Evolutionary conservation across 2,797 vertebrate species (phyloP).

Genomic region (Sorex maritimensis): DNA sequence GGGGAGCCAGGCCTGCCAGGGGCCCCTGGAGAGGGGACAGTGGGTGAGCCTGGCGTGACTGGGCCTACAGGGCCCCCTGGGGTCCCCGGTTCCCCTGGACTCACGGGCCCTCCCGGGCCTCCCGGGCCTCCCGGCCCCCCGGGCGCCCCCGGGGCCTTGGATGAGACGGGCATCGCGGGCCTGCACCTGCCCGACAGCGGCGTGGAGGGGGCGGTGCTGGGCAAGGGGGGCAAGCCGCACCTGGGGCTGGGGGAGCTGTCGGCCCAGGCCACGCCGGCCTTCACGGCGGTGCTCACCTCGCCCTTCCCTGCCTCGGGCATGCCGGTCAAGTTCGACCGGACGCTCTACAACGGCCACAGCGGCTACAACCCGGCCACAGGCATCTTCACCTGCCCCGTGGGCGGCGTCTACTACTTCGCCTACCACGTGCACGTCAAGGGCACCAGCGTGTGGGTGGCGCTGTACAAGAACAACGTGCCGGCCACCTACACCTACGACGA

Average conservation of each 20-base stretch:
- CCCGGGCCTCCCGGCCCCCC: conserved; percentile 96
- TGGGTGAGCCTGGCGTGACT: conserved; percentile 93
- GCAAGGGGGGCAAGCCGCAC: conserved; percentile 93
- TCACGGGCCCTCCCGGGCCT: conserved; percentile 93
- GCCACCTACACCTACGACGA: conserved; percentile 99
- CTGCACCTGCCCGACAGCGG: conserved; percentile 92
- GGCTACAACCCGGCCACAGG: conserved; percentile 96
- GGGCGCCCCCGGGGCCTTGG: conserved; percentile 93
- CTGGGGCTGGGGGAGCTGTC: conserved; percentile 95
- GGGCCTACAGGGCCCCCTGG: conserved; percentile 97
- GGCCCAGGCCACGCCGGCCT: conserved; percentile 95
- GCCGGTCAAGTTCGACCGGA: conserved; percentile 99
- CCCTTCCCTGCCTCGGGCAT: conserved; percentile 98
- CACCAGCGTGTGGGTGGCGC: conserved; percentile 98
- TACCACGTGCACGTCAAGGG: conserved; percentile 99
- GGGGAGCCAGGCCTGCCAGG: conserved; percentile 96
- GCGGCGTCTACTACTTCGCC: conserved; percentile 98
- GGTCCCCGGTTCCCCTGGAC: conserved; percentile 94
- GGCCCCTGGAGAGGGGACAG: conserved; percentile 93
- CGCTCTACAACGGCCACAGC: conserved; percentile 98
- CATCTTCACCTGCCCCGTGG: conserved; percentile 97
- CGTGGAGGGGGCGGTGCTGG: conserved; percentile 95
- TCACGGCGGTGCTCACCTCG: conserved; percentile 97
- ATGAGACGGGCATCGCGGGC: conserved; percentile 94
- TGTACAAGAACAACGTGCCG: conserved; percentile 99